Percentiles rank a stretch among this genome's conserved stretches.
phyloP scores from a whole-genome alignment of 2,888 invertebrate species.

The Phyllotreta striolata region DNA sequence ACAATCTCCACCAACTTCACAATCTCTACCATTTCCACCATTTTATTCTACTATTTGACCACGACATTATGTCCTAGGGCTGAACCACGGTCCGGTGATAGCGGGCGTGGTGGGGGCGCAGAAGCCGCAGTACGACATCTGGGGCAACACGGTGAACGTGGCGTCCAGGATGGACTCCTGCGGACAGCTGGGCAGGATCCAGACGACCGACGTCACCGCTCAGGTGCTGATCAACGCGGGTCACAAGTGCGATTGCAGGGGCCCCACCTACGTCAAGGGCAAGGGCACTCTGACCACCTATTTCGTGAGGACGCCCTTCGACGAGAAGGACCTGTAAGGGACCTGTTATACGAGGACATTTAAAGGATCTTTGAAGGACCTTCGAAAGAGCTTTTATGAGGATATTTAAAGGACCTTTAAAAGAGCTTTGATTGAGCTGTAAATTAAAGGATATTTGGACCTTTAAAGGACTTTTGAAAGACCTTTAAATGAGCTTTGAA shows the following conservation, averaged over 20 bases:
- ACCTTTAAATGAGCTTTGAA: too few species aligned
- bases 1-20: too few species aligned
- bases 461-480: conserved; percentile 32
- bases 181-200: conserved; percentile 81
- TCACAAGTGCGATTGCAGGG: conserved; percentile 88
- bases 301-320: conserved; percentile 87
- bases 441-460: conserved; percentile 24
- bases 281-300: conserved; percentile 91
- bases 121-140: conserved; percentile 98
- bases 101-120: conserved; percentile 97
- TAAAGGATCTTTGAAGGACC: conserved; percentile 22
- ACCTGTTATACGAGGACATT: too few species aligned
- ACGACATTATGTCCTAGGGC: conserved; percentile 66
- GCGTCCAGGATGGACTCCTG: conserved; percentile 98
- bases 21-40: too few species aligned
- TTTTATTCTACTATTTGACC: too few species aligned
- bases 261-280: conserved; percentile 94
- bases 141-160: conserved; percentile 98
- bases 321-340: conserved; percentile 58
- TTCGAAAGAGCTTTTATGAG: background rate
- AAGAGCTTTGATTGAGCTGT: too few species aligned
- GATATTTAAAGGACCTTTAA: background rate
- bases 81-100: conserved; percentile 91
- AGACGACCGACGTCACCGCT: conserved; percentile 85
- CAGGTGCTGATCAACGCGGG: conserved; percentile 85